Evolutionary conservation across 2,888 invertebrate species (phyloP).

Genomic region (Pristionchus entomophagus): DNA sequence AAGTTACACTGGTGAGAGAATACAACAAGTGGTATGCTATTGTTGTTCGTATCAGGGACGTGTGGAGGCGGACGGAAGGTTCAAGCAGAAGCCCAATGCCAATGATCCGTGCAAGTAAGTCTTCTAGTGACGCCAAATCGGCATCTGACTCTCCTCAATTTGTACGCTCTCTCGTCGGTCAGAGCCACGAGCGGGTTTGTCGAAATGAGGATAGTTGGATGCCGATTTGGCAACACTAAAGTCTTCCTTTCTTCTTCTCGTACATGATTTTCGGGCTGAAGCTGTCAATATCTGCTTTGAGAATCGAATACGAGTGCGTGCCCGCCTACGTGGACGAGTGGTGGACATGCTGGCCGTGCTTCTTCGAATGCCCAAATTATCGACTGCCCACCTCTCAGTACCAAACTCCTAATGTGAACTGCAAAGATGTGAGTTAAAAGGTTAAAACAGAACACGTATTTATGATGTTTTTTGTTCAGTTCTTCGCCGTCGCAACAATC

Average conservation of each 20-base stretch:
- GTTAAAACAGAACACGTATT: background rate
- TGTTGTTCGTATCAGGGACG: too few relatives aligned
- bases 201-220: too few relatives aligned
- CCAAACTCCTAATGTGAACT: background rate
- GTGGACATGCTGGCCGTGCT: conserved; percentile 43
- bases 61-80: too few relatives aligned
- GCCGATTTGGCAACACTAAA: too few relatives aligned
- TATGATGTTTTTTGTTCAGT: background rate
- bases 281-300: too few relatives aligned
- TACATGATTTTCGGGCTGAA: background rate
- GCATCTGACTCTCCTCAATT: too few relatives aligned
- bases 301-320: too few relatives aligned
- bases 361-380: background rate
- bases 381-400: background rate
- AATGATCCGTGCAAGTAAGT: conserved; percentile 7
- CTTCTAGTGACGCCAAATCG: background rate
- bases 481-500: background rate
- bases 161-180: background rate
- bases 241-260: background rate
- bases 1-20: too few relatives aligned
- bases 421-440: background rate
- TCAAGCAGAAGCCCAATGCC: background rate
- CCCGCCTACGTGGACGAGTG: background rate
- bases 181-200: background rate
- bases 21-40: too few relatives aligned